These are phyloP conservation scores for Myiothlypis coronata DNA, from an alignment of 2,797 vertebrate species.

Conservation along the genomic window DNA sequence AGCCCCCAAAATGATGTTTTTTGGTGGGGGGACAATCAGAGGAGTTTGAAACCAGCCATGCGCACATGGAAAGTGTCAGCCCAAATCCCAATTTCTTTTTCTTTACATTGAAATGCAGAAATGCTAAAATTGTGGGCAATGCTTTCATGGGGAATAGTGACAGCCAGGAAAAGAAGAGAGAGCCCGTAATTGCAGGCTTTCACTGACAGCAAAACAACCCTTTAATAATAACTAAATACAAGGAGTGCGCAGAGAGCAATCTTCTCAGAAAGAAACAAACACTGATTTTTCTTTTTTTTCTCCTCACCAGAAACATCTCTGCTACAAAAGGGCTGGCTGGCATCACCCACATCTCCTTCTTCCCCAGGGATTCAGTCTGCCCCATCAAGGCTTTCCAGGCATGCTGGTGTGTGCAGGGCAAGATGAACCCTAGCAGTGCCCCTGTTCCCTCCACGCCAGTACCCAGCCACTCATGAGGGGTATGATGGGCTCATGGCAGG, in stretches of 20 bases:
- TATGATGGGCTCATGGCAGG: accelerated
- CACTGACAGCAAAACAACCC: conserved; percentile 60
- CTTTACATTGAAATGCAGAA: conserved; percentile 16
- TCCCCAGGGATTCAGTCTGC: neutral
- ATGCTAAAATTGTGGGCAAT: conserved; percentile 19
- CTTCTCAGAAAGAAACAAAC: conserved; percentile 58
- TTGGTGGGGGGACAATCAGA: neutral
- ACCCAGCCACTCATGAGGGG: accelerated
- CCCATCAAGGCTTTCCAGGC: neutral
- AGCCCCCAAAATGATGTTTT: neutral
- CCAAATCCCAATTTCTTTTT: neutral
- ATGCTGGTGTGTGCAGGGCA: neutral
- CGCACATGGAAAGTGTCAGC: accelerated
- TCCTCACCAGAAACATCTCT: neutral
- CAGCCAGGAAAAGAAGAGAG: conserved; percentile 18
- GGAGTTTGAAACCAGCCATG: neutral
- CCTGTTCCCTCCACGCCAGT: accelerated
- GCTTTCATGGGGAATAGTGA: conserved; percentile 17
- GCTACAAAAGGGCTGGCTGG: neutral
- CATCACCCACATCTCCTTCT: neutral
- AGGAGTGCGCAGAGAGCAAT: neutral
- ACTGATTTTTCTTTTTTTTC: neutral
- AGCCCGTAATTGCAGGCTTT: conserved; percentile 49
- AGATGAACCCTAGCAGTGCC: neutral
- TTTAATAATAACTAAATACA: conserved; percentile 61